phyloP scores from a whole-genome alignment of 2,888 invertebrate species.

The Perithous albicinctus region DNA sequence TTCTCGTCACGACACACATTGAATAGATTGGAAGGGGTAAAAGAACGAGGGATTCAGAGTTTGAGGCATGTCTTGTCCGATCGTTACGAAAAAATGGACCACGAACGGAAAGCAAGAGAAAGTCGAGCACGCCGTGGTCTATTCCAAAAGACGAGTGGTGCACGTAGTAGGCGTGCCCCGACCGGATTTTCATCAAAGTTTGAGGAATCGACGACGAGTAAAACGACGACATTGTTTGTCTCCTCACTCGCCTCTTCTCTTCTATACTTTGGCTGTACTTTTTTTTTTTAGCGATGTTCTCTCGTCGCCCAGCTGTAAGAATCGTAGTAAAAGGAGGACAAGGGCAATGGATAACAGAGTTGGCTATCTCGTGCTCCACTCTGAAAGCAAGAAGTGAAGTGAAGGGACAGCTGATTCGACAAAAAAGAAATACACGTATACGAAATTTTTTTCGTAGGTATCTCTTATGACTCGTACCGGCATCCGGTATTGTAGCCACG shows the following conservation, averaged over 20 bases:
- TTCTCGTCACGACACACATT: not conserved
- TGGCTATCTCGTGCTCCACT: slow-evolving; percentile 43
- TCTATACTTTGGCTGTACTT: slow-evolving; percentile 63
- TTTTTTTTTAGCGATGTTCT: too few species aligned
- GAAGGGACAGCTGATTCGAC: slow-evolving; percentile 52
- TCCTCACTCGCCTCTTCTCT: slow-evolving; percentile 47
- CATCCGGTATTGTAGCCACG: slow-evolving; percentile 71
- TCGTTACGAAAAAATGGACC: slow-evolving; percentile 48
- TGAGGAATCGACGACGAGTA: slow-evolving; percentile 54
- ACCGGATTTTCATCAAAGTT: slow-evolving; percentile 60
- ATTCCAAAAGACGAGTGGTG: not conserved
- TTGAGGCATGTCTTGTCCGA: not conserved
- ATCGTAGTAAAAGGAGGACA: not conserved
- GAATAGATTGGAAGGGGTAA: not conserved
- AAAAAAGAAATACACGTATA: slow-evolving; percentile 31
- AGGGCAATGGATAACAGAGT: slow-evolving; percentile 27
- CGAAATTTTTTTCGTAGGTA: slow-evolving; percentile 41
- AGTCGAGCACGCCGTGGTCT: slow-evolving; percentile 32
- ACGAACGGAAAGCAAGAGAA: slow-evolving; percentile 49
- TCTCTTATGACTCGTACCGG: slow-evolving; percentile 50
- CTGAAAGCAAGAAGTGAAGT: slow-evolving; percentile 39
- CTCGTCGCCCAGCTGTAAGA: slow-evolving; percentile 32
- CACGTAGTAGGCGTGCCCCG: slow-evolving; percentile 17
- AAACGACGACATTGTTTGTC: slow-evolving; percentile 67
- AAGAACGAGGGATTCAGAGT: slow-evolving; percentile 14